Percentiles rank a stretch among this genome's conserved stretches.
These are phyloP conservation scores for Ericerus pela DNA, from an alignment of 1,140 invertebrate species.

Conservation along the genomic window DNA sequence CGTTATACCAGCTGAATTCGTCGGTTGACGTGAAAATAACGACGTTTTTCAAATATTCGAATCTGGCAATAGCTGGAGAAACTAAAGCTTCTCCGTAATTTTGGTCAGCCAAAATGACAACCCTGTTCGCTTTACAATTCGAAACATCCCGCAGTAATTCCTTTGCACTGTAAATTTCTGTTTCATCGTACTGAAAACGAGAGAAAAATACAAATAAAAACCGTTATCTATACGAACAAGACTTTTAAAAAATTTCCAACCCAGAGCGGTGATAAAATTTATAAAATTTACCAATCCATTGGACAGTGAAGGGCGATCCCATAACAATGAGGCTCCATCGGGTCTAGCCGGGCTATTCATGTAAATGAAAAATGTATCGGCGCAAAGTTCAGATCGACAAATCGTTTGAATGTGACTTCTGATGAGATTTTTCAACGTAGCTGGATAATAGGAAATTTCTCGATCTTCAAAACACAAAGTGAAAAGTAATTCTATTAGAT, in stretches of 20 bases:
- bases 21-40: neutral
- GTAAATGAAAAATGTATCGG: constrained; percentile 38
- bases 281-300: constrained; percentile 38
- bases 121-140: constrained; percentile 34
- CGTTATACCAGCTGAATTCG: neutral
- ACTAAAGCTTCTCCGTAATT: constrained; percentile 33
- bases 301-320: too few species aligned
- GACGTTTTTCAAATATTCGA: neutral
- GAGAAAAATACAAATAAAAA: too few species aligned
- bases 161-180: constrained; percentile 34
- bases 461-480: neutral
- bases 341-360: constrained; percentile 35
- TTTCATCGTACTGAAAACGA: constrained; percentile 25
- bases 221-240: too few species aligned
- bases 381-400: constrained; percentile 34
- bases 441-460: constrained; percentile 29
- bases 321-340: constrained; percentile 36
- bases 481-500: neutral
- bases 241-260: too few species aligned
- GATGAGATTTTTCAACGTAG: constrained; percentile 35
- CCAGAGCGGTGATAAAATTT: too few species aligned
- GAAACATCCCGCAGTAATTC: constrained; percentile 36
- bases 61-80: neutral
- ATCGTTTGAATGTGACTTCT: constrained; percentile 35
- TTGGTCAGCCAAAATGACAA: constrained; percentile 37